Base-by-base conservation (phyloP, 2,888 invertebrate species). In the Mactromeris polynyma region DNA sequence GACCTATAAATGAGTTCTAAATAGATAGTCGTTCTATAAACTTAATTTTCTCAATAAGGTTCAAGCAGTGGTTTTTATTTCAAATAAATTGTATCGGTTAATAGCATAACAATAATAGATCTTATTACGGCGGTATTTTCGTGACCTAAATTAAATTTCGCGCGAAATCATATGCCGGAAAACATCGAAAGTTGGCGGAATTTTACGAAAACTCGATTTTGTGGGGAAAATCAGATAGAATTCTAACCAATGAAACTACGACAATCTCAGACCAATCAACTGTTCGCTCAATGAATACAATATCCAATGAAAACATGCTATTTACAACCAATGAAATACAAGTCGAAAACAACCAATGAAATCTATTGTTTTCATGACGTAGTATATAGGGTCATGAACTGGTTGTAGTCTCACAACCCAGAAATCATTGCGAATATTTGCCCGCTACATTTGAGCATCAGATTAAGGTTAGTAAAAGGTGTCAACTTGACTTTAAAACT, bases 261-360 rank as follows among this genome's bases (percentile, higher is more conserved):
- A 87, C 54, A 87, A 92, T 85, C 87, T n/a, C 42, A 3, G 64
- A 84, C 92, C 92, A 92, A 91, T 91, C 58, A 88, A 81, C 36
- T 14, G 0, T 36, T 14, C n/a, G 21, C 6, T 19, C 9, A 26
- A 14, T 7, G 14, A 1, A 17, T 40, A 54, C 33, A 46, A 79
- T 42, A 54, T 80, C 94, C 93, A 94, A 94, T 93, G 78, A 85
- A 78, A 86, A n/a, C 0, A 14, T 17, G 7, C 1, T 2, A 83
- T 78, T 54, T 64, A 64, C 79, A 64, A 79, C 93, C 94, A 93
- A 94, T 93, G 46, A 86, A 51, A 81, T 26, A 3, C 77, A 4
- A 73, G 46, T 80, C 38, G 31, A n/a, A 73, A 46, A 46, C 40
- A 83, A 79, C 93, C 91, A 93, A 93, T 92, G 86, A 88, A 73